phyloP scores from a whole-genome alignment of 2,113 vertebrate genomes.

The Otis tarda region DNA sequence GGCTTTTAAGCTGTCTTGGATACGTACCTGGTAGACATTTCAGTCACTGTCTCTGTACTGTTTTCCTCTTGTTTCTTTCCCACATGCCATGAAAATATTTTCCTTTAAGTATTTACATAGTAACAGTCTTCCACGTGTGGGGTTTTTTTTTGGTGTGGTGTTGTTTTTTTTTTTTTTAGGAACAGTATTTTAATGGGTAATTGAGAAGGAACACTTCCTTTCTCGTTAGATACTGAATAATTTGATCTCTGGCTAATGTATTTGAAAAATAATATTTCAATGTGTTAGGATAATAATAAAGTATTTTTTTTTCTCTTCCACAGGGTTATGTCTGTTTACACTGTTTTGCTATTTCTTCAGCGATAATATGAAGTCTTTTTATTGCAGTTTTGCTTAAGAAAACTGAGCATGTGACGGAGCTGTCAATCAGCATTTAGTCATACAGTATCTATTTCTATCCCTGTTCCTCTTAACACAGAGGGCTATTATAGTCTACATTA shows the following conservation, averaged over 20 bases:
- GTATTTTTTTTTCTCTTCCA: slow-evolving; percentile 45
- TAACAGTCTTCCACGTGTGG: background rate
- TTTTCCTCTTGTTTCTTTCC: slow-evolving; percentile 56
- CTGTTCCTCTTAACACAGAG: slow-evolving; percentile 77
- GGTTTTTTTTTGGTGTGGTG: background rate
- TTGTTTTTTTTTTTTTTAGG: slow-evolving; percentile 7
- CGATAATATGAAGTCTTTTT: slow-evolving; percentile 73
- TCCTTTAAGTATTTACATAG: slow-evolving; percentile 64
- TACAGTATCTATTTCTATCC: slow-evolving; percentile 83
- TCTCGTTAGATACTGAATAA: slow-evolving; percentile 63
- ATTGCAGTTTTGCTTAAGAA: slow-evolving; percentile 76
- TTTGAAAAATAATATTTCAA: slow-evolving; percentile 59
- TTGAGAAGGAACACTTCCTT: slow-evolving; percentile 61
- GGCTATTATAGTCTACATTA: slow-evolving; percentile 84
- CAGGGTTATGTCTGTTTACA: slow-evolving; percentile 74
- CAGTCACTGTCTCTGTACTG: slow-evolving; percentile 51
- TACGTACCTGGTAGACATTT: slow-evolving; percentile 58
- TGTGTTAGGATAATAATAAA: slow-evolving; percentile 62
- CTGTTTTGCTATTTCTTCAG: slow-evolving; percentile 74
- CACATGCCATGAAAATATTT: slow-evolving; percentile 73
- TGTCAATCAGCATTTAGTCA: slow-evolving; percentile 85
- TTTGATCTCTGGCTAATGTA: slow-evolving; percentile 63
- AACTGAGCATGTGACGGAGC: slow-evolving; percentile 61
- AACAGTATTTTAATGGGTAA: slow-evolving; percentile 64
- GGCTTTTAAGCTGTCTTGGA: slow-evolving; percentile 74